phyloP scores from a whole-genome alignment of 2,888 invertebrate species.

The Conus canariensis region DNA sequence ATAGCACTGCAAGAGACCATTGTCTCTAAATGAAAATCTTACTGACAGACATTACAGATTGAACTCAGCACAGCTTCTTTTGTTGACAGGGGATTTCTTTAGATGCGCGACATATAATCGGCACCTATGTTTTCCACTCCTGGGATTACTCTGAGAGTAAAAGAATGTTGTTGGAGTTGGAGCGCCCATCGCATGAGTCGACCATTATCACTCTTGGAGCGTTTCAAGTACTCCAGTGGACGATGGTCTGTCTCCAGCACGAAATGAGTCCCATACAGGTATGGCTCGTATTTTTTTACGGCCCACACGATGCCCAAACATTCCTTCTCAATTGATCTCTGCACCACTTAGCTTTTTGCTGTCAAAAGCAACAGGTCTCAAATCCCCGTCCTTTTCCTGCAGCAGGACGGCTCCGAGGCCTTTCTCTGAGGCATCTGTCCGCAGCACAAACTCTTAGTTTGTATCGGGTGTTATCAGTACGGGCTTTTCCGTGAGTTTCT shows the following conservation, averaged over 20 bases:
- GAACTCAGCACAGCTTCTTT: no score
- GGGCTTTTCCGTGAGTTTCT: background rate
- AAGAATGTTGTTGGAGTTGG: background rate
- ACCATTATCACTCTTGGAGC: background rate
- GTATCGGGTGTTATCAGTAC: slow-evolving; percentile 27
- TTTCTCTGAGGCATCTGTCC: slow-evolving; percentile 35
- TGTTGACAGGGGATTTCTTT: no score
- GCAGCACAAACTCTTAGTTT: slow-evolving; percentile 32
- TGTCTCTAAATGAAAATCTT: no score
- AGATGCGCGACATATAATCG: background rate
- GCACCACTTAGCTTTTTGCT: slow-evolving; percentile 25
- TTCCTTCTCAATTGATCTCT: background rate
- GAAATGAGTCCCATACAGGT: slow-evolving; percentile 2
- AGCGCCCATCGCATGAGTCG: background rate
- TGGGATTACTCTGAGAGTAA: background rate
- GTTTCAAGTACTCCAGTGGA: background rate
- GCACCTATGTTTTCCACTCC: background rate
- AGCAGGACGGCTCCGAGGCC: slow-evolving; percentile 39
- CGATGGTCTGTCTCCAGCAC: background rate
- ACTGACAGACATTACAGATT: no score
- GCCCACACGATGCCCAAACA: slow-evolving; percentile 22
- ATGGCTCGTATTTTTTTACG: background rate
- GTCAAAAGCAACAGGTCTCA: slow-evolving; percentile 15
- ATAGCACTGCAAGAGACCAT: no score
- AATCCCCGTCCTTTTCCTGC: slow-evolving; percentile 5